Percentiles rank a stretch among this genome's conserved stretches.
Conservation (phyloP, 2,888 invertebrate species). For the Trachelus troglodyta region DNA sequence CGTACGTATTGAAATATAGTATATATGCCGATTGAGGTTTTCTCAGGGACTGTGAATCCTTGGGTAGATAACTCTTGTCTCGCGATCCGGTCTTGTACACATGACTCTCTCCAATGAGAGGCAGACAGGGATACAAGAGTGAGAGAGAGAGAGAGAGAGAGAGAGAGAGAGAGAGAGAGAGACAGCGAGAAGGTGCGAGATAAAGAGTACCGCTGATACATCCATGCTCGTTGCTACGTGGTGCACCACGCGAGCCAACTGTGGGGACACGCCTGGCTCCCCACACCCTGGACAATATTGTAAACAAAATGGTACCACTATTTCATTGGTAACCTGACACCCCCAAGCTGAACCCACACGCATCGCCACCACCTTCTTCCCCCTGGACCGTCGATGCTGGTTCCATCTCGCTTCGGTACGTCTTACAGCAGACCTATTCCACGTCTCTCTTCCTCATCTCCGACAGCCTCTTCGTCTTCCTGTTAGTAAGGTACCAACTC, state of each 20-base stretch:
- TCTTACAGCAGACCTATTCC: background rate
- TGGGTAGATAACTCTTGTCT: constrained; percentile 9
- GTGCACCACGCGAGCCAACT: constrained; percentile 14
- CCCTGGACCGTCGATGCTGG: background rate
- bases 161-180: constrained; percentile 15
- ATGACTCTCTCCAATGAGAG: constrained; percentile 17
- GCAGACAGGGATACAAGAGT: constrained; percentile 17
- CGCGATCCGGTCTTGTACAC: constrained; percentile 7
- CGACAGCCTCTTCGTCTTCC: background rate
- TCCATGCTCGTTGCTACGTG: constrained; percentile 1
- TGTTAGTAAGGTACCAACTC: background rate
- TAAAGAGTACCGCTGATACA: background rate
- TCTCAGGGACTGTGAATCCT: constrained; percentile 28
- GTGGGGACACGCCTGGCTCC: constrained; percentile 34
- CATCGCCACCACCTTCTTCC: constrained; percentile 39
- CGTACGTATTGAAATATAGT: background rate
- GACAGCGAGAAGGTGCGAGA: background rate
- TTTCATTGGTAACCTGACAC: constrained; percentile 65
- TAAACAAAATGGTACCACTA: constrained; percentile 66
- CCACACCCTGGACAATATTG: constrained; percentile 62
- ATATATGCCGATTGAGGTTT: constrained; percentile 24
- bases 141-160: background rate
- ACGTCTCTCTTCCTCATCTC: constrained; percentile 1
- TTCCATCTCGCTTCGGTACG: background rate
- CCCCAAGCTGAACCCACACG: constrained; percentile 59